Percentiles rank a stretch among this genome's conserved stretches.
Evolutionary conservation across 2,113 vertebrate species (phyloP).

Genomic region (Lutjanus erythropterus): DNA sequence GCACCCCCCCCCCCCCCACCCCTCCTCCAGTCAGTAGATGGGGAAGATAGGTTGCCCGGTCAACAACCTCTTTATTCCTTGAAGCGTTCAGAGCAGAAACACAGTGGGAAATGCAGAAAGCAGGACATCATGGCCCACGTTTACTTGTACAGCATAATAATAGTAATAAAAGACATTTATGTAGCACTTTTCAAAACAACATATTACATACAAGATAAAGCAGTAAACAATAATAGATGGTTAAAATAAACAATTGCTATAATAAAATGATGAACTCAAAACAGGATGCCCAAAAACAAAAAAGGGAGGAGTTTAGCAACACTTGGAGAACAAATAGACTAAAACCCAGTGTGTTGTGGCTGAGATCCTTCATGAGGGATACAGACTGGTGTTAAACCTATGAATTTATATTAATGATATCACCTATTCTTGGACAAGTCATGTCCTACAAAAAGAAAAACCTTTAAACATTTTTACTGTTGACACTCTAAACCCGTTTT

Average conservation of each 20-base stretch:
- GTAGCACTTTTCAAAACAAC: not conserved
- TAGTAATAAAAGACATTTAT: not conserved
- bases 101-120: constrained; percentile 10
- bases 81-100: constrained; percentile 30
- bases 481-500: too few relatives aligned
- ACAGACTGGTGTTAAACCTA: not conserved
- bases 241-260: not conserved
- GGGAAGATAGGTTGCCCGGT: constrained; percentile 57
- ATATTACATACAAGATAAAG: too few relatives aligned
- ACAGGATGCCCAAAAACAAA: not conserved
- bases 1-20: not conserved
- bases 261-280: not conserved
- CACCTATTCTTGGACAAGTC: too few relatives aligned
- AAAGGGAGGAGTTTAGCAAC: not conserved
- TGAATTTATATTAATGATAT: not conserved
- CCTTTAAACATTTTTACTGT: too few relatives aligned
- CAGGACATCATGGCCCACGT: not conserved
- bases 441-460: too few relatives aligned
- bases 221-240: not conserved
- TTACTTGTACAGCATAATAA: not conserved
- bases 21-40: constrained; percentile 45
- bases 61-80: constrained; percentile 53
- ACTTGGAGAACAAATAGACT: not conserved
- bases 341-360: not conserved
- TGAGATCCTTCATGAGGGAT: not conserved